A percentile compares a stretch with the other conserved stretches of the same genome.
These are phyloP conservation scores for Vesta saturnalis DNA, from an alignment of 2,888 invertebrate genomes.

Conservation along the genomic window DNA sequence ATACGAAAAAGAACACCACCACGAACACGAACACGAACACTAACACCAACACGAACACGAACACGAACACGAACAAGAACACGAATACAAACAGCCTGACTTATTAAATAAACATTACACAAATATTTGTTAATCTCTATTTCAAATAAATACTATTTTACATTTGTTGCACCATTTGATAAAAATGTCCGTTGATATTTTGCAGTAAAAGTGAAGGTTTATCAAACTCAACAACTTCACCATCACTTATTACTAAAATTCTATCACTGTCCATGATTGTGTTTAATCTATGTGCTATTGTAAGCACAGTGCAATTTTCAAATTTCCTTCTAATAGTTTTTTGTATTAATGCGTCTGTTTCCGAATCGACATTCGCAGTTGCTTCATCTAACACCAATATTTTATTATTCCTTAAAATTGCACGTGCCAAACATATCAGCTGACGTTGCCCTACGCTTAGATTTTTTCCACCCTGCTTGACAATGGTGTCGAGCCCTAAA, in stretches of 20 bases:
- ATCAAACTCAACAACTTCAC: conserved; percentile 77
- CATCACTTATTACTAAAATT: conserved; percentile 80
- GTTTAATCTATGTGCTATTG: conserved; percentile 84
- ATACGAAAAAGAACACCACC: no score
- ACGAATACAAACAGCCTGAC: no score
- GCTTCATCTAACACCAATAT: conserved; percentile 70
- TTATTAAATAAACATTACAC: no score
- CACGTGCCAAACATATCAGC: conserved; percentile 70
- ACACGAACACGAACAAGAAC: no score
- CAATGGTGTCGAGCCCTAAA: conserved; percentile 69
- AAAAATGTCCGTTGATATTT: conserved; percentile 59
- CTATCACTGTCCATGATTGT: conserved; percentile 86
- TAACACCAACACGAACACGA: no score
- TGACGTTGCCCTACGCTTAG: conserved; percentile 47
- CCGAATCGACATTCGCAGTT: conserved; percentile 83
- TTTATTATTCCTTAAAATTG: conserved; percentile 61
- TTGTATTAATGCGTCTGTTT: conserved; percentile 81
- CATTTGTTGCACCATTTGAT: conserved; percentile 14
- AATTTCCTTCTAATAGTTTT: conserved; percentile 79
- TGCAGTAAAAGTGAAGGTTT: conserved; percentile 73
- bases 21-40: no score
- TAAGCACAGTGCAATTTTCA: conserved; percentile 79
- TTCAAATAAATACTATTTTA: no score
- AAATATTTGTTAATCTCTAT: no score
- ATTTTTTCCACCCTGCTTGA: conserved; percentile 73